A percentile compares a stretch with the other conserved stretches of the same genome.
phyloP scores from a whole-genome alignment of 2,113 vertebrate species.

The Andinoacara biseriatus region DNA sequence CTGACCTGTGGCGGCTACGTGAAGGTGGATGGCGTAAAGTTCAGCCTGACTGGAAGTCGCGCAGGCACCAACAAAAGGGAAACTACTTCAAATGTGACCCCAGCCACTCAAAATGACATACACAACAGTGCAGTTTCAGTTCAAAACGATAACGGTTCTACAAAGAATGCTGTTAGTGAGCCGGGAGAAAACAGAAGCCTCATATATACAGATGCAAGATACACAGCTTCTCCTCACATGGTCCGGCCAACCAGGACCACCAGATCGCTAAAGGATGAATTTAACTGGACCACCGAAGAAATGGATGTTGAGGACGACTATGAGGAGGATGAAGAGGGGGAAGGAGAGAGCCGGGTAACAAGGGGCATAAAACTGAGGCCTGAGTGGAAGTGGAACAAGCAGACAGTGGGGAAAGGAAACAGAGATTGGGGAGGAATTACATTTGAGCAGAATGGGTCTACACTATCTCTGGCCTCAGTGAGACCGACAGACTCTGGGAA shows the following conservation, averaged over 20 bases:
- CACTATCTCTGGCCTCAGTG: slow-evolving; percentile 60
- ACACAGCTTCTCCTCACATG: slow-evolving; percentile 1
- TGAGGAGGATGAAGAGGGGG: slow-evolving; percentile 12
- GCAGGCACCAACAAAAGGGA: not conserved
- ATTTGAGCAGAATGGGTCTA: not conserved
- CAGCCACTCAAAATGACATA: not conserved
- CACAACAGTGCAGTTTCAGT: not conserved
- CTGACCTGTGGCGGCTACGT: slow-evolving; percentile 73
- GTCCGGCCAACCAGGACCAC: not conserved
- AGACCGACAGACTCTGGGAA: slow-evolving; percentile 64
- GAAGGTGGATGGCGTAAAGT: slow-evolving; percentile 66
- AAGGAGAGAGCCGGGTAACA: slow-evolving; percentile 32
- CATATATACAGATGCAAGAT: not conserved
- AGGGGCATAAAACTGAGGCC: slow-evolving; percentile 24
- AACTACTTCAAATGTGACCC: not conserved
- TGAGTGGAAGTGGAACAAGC: slow-evolving; percentile 68
- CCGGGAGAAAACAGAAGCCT: not conserved
- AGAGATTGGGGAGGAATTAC: slow-evolving; percentile 6
- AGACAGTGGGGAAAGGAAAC: slow-evolving; percentile 12
- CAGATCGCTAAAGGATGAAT: not conserved
- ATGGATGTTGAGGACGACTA: not conserved
- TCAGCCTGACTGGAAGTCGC: slow-evolving; percentile 4
- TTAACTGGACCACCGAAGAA: not conserved
- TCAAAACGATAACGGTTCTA: not conserved
- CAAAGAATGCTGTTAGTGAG: not conserved